Conservation (phyloP, 2,888 invertebrate species). For the Spisula solida region DNA sequence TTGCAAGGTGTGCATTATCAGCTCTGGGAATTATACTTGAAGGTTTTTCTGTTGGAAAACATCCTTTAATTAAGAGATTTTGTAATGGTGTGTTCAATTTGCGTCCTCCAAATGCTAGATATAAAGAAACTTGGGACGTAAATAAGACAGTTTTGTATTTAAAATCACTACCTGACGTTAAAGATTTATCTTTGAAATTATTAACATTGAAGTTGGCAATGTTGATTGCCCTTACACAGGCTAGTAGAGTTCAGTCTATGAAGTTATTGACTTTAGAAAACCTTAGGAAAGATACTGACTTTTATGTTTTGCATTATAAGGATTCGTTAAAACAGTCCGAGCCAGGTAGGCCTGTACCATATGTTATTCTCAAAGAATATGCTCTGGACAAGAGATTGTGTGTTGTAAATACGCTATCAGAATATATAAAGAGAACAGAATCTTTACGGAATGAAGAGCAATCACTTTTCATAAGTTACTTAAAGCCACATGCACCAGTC, state of each 20-base stretch:
- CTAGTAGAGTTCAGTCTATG: slow-evolving; percentile 34
- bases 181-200: slow-evolving; percentile 31
- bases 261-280: slow-evolving; percentile 29
- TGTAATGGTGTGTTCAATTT: no score
- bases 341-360: slow-evolving; percentile 43
- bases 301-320: slow-evolving; percentile 43
- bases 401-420: slow-evolving; percentile 55
- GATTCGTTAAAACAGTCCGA: slow-evolving; percentile 43
- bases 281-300: slow-evolving; percentile 34
- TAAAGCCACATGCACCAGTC: slow-evolving; percentile 51
- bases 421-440: slow-evolving; percentile 60
- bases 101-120: no score
- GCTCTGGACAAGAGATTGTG: slow-evolving; percentile 58
- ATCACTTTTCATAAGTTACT: no score
- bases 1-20: slow-evolving; percentile 51
- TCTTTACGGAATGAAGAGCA: slow-evolving; percentile 32
- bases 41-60: slow-evolving; percentile 21
- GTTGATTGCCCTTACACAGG: slow-evolving; percentile 51
- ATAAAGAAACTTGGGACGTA: no score
- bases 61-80: neutral
- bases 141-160: neutral
- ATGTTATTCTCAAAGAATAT: slow-evolving; percentile 48
- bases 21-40: slow-evolving; percentile 42
- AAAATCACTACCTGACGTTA: slow-evolving; percentile 23
- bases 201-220: slow-evolving; percentile 52